These are phyloP conservation scores for Drosophila melanosoma DNA, from an alignment of 2,888 invertebrate species.

Conservation along the genomic window DNA sequence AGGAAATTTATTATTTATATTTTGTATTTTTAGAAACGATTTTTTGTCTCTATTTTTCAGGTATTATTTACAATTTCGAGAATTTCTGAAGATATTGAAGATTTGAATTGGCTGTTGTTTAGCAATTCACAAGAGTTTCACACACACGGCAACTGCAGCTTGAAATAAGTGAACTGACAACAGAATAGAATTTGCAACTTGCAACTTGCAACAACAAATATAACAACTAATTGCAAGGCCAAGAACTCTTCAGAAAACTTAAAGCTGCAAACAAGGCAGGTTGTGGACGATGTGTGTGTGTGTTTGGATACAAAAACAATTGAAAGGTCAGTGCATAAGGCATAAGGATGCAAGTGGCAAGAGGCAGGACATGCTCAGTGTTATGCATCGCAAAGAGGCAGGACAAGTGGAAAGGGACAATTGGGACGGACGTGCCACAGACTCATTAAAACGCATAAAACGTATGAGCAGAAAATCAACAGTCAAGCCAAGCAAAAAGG, in stretches of 20 bases:
- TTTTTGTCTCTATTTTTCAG: background rate
- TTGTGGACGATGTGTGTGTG: constrained; percentile 2
- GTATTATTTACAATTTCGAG: background rate
- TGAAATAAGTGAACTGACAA: constrained; percentile 33
- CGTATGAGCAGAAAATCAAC: constrained; percentile 72
- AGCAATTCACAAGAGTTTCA: constrained; percentile 45
- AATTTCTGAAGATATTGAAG: constrained; percentile 28
- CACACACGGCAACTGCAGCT: constrained; percentile 27
- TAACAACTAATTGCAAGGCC: constrained; percentile 79
- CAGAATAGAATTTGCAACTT: background rate
- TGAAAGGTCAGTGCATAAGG: constrained; percentile 47
- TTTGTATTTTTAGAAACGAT: background rate
- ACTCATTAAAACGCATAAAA: constrained; percentile 75
- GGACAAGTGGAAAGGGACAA: background rate
- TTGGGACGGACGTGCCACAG: constrained; percentile 7
- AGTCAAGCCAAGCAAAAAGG: constrained; percentile 23
- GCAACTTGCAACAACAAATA: background rate
- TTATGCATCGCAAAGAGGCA: constrained; percentile 64
- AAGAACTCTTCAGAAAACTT: constrained; percentile 68
- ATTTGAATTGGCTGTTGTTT: constrained; percentile 64
- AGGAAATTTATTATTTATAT: no score
- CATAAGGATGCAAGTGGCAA: constrained; percentile 21
- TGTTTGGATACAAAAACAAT: constrained; percentile 48
- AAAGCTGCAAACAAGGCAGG: constrained; percentile 38
- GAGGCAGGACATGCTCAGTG: constrained; percentile 56